Base-by-base conservation (phyloP, 2,888 invertebrate species). In the Mycalesis mineus region DNA sequence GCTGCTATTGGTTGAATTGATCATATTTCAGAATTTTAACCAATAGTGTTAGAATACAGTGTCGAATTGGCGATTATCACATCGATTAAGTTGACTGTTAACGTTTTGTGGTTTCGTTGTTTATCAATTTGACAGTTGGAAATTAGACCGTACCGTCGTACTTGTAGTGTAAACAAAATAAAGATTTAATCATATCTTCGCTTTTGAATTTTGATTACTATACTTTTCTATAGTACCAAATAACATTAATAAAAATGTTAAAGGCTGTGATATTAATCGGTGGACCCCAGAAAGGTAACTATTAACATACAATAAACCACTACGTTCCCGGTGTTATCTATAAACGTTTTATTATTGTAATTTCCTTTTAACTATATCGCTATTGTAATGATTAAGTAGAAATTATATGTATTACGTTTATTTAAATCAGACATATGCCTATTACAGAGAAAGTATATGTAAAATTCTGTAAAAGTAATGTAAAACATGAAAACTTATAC, bases 261-360 rank as follows among this genome's bases (percentile, higher is more conserved):
- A 96, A 96, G 87, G 96, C 97, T 52, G 94, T 98, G 11, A 97
- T 98, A 78, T 89, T 98, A 65, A 95, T 98, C 66, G 98, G 98
- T 17, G 98, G 98, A 5, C 97, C 97, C 0, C 95, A 96, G 80
- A 98, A 98, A 93, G 97, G 97, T 96, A 36, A 88, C 69, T 60
- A 52, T 58, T n/a, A 44, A 41, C 54, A 15, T 4, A 4, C n/a
- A 56, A 13, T 15, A 17, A 48, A 28, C 58, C 58, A 48, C 42
- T 41, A 77, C 77, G 75, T 78, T 76, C 78, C 83, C 82, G 82
- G 83, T 65, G 51, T 41, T 51, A 51, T 51, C 51, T 51, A 22
- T 22, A 13, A 37, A 36, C 17, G 15, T 31, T 47, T 33, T 22
- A 22, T 22, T 22, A 22, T 22, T 22, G 22, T 22, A 22, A 22